A percentile compares a stretch with the other conserved stretches of the same genome.
phyloP scores from a whole-genome alignment of 2,113 vertebrate species.

The Nycticorax nycticorax region DNA sequence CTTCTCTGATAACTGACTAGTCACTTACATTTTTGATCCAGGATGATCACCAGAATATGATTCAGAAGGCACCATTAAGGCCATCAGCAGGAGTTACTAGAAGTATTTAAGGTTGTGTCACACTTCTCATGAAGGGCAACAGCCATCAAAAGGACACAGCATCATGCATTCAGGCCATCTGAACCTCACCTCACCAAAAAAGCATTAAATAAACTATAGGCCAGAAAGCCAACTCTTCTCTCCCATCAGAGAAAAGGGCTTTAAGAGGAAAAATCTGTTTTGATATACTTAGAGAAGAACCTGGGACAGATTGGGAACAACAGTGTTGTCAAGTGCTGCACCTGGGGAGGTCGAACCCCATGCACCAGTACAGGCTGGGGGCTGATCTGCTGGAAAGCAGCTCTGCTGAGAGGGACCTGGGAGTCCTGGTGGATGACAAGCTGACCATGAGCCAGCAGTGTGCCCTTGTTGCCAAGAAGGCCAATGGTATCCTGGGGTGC shows the following conservation, averaged over 20 bases:
- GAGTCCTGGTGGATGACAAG: too few species aligned
- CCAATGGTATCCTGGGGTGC: too few species aligned
- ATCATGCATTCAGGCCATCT: neutral
- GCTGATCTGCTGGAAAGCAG: too few species aligned
- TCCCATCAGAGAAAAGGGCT: neutral
- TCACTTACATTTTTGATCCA: neutral
- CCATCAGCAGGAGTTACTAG: neutral
- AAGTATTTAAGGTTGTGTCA: neutral
- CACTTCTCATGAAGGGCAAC: neutral
- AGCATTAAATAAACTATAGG: neutral
- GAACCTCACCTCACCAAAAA: neutral
- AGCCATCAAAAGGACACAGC: neutral
- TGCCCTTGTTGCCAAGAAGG: too few species aligned
- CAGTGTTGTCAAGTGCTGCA: too few species aligned
- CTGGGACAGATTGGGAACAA: neutral
- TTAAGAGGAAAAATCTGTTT: neutral
- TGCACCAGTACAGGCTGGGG: too few species aligned
- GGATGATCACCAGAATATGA: neutral
- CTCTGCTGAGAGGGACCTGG: too few species aligned
- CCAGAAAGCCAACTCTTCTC: neutral
- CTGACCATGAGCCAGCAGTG: too few species aligned
- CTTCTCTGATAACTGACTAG: neutral
- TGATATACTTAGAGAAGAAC: neutral
- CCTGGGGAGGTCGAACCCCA: too few species aligned
- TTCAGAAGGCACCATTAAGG: neutral